Conservation (phyloP, 2,797 vertebrate genomes). For the Macropus fuliginosus region DNA sequence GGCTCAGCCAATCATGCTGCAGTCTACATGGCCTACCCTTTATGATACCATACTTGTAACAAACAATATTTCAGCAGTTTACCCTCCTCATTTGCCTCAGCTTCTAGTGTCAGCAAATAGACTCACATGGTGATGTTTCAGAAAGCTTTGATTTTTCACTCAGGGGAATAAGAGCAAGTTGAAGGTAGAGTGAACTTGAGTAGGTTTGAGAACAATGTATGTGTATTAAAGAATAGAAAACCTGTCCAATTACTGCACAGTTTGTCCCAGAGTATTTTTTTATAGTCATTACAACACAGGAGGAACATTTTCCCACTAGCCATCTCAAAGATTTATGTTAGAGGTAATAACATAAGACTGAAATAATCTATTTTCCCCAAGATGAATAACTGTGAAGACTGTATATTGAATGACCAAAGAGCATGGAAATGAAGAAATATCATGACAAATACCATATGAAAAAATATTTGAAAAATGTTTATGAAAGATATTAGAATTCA, state of each 20-base stretch:
- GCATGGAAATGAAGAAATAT: conserved; percentile 76
- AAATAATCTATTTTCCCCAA: conserved; percentile 75
- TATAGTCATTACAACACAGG: conserved; percentile 75
- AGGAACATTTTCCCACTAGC: conserved; percentile 74
- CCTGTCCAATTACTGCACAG: conserved; percentile 72
- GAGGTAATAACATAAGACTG: conserved; percentile 71
- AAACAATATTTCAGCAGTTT: conserved; percentile 55
- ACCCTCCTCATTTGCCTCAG: conserved; percentile 60
- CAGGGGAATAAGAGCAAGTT: conserved; percentile 75
- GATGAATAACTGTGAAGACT: conserved; percentile 74
- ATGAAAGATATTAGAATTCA: conserved; percentile 79
- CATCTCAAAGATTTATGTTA: conserved; percentile 63
- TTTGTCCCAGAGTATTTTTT: conserved; percentile 76
- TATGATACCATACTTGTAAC: conserved; percentile 43
- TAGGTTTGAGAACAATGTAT: conserved; percentile 70
- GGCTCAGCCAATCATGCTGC: conserved; percentile 29
- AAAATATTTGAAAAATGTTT: conserved; percentile 82
- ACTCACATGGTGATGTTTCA: conserved; percentile 33
- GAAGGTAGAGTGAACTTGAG: conserved; percentile 74
- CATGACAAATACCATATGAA: conserved; percentile 41
- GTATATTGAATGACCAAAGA: conserved; percentile 82
- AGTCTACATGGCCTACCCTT: conserved; percentile 61
- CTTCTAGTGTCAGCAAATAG: conserved; percentile 52
- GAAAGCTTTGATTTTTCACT: conserved; percentile 74
- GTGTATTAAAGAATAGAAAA: conserved; percentile 64